Conservation (phyloP, 2,888 invertebrate genomes). For the Agonopterix alstromeriana region DNA sequence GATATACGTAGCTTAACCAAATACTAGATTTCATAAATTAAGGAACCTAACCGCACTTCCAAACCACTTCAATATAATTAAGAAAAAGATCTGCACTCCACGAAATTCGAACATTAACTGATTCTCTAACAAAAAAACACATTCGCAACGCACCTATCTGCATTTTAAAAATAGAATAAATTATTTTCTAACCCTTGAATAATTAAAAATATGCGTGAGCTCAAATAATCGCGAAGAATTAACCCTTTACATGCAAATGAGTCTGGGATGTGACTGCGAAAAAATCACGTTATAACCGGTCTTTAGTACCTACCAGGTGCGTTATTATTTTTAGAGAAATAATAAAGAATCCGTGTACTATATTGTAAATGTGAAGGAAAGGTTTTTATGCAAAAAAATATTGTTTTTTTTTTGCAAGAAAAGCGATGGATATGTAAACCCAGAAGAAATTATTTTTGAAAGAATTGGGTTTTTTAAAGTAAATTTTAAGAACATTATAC, state of each 20-base stretch:
- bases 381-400: no score
- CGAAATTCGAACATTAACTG: constrained; percentile 54
- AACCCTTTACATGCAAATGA: constrained; percentile 73
- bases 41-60: neutral
- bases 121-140: constrained; percentile 37
- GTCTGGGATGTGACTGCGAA: constrained; percentile 40
- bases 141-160: constrained; percentile 39
- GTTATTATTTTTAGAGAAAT: constrained; percentile 48
- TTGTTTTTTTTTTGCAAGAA: no score
- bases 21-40: no score
- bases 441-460: no score
- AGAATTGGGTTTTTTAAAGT: no score
- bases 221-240: constrained; percentile 70
- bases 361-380: no score
- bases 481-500: no score
- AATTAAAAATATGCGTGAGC: constrained; percentile 75
- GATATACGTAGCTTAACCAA: no score
- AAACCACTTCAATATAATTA: constrained; percentile 3
- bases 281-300: constrained; percentile 50
- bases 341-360: constrained; percentile 5
- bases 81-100: constrained; percentile 39
- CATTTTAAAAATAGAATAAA: constrained; percentile 57
- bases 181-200: constrained; percentile 66
- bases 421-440: no score
- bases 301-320: constrained; percentile 57